These are phyloP conservation scores for Tragulus kanchil DNA, from an alignment of 2,113 vertebrate genomes.

Conservation along the genomic window DNA sequence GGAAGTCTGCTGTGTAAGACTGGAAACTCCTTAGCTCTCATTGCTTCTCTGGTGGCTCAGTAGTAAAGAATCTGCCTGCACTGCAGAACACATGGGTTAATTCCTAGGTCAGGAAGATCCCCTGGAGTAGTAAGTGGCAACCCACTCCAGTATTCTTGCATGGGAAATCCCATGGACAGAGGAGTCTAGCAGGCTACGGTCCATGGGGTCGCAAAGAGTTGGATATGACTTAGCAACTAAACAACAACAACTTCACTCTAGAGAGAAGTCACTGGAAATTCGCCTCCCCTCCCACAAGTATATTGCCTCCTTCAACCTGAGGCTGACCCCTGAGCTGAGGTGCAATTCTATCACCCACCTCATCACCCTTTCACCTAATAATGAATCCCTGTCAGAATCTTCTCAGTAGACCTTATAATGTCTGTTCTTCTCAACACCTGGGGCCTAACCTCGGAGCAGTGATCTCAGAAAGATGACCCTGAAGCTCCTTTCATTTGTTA, in stretches of 20 bases:
- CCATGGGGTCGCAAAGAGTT: no score
- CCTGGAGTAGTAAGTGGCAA: no score
- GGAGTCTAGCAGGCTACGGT: no score
- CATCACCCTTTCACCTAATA: constrained; percentile 55
- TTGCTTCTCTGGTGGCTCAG: not conserved
- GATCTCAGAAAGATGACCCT: constrained; percentile 57
- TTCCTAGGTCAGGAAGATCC: no score
- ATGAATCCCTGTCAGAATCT: constrained; percentile 40
- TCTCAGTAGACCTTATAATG: constrained; percentile 51
- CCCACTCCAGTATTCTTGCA: no score
- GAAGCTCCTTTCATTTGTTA: constrained; percentile 56
- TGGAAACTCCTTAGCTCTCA: not conserved
- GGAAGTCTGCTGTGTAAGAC: not conserved
- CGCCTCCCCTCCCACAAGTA: not conserved
- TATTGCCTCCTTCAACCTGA: constrained; percentile 11
- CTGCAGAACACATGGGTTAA: no score
- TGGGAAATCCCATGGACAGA: no score
- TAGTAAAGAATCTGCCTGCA: no score
- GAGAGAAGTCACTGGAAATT: not conserved
- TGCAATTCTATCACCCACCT: not conserved
- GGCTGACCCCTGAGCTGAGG: constrained; percentile 39
- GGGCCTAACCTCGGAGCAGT: constrained; percentile 9
- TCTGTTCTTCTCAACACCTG: constrained; percentile 61
- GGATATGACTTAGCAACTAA: no score
- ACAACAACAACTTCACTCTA: not conserved